Evolutionary conservation across 1,140 invertebrate species (phyloP), one percentile per base, ranked within the genome.

Genomic region (Panagrolaimus sp.): DNA sequence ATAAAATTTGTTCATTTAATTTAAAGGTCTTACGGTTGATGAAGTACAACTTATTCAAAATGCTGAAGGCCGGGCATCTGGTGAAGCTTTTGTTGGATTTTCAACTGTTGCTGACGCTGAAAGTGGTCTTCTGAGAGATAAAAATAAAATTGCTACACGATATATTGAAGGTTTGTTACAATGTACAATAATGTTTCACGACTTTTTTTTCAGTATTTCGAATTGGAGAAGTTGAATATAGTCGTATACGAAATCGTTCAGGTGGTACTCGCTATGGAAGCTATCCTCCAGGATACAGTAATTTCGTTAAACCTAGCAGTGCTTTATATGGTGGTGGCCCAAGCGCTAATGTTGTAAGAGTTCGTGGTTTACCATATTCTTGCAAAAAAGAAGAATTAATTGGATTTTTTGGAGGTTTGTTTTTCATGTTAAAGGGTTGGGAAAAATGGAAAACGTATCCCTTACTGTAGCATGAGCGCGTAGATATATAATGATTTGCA

Each of bases 311-410:
- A 38, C 2, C 31, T 38, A 9, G 47, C 9, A 9, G 47, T 23
- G 47, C 20, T n/a, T 11, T 20, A 4, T 11, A 27, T 16, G 2
- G 74, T 86, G 88, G 71, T 87, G 88, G 80, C 88, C 90, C 16
- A 89, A 74, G 8, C 7, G 57, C 72, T 66, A 84, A 85, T 65
- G 77, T 85, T 75, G 77, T 88, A 5, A 79, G 87, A 11, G 75
- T 89, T 27, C 77, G 87, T 42, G 93, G 93, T 27, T 85, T 96
- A 69, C 93, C 93, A n/a, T 96, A 92, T 86, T 91, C 91, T 42
- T 93, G 91, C 83, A 92, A 90, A 0, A 92, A 92, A 81, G 91
- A 94, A 83, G 92, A 95, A 84, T 91, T 96, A 76, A 87, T 89
- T 20, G 89, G 93, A 70, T 96, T 96, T 84, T 95, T 96, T 84